Evolutionary conservation across 1,140 invertebrate species (phyloP), one percentile per base, ranked within the genome.

Genomic region (Tyrophagus putrescentiae): DNA sequence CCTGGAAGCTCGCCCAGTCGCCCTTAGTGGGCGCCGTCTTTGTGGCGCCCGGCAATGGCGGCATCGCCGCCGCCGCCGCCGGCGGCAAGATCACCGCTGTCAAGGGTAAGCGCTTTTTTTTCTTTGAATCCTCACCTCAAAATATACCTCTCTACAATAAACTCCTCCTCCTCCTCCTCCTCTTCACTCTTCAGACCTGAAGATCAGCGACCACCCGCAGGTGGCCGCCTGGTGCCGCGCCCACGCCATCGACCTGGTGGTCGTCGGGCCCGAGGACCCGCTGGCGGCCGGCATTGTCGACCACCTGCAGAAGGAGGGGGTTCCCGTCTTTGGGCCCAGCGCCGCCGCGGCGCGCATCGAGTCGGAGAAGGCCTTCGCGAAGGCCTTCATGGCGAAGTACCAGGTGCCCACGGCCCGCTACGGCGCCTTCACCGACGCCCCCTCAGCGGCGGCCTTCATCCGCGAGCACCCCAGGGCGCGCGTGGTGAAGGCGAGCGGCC

Each of bases 211-310:
- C 59, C 68, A 73, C 64, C 57, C 66, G 33, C 78, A 73, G 60
- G 70, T 95, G 41, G 75, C 75, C 57, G 68, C 79, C 54, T 96
- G 85, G 82, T 87, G 87, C 66, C 78, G 80, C 68, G 68, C 77
- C 4, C 77, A 89, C 21, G 64, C 70, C n/a, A 78, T 97, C 34
- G 72, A 76, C 36, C 67, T 97, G 57, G 91, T 95, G 0, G 78
- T 91, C 0, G 80, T 97, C 48, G 93, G 94, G 5, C 93, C 94
- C 7, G 94, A 98, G 74, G 87, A 86, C 72, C 91, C 88, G 18
- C 72, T 98, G 0, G 33, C 60, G 57, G 54, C 32, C 60, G 68
- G 89, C 1, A 75, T 92, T 45, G 81, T 82, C 0, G 84, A 93
- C 74, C 75, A 75, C 16, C 71, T 92, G 0, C 71, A 70, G 16